Percentiles rank a stretch among this genome's conserved stretches.
phyloP scores from a whole-genome alignment of 2,888 invertebrate genomes.

The Chloroclysta siterata region DNA sequence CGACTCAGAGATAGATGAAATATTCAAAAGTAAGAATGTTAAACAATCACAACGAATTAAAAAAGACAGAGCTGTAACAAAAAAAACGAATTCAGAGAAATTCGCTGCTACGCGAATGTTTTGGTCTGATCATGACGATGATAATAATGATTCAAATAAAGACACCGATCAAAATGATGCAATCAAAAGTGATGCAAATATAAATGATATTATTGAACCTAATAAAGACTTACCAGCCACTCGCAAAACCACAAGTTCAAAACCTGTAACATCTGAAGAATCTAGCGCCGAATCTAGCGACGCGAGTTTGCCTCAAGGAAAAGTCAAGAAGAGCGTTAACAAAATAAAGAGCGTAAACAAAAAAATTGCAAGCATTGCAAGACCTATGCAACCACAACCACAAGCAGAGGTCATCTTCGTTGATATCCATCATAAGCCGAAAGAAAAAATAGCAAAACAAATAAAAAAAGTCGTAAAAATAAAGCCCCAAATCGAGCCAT shows the following conservation, averaged over 20 bases:
- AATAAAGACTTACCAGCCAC: background rate
- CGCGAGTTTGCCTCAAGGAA: constrained; percentile 1
- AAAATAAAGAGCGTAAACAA: constrained; percentile 19
- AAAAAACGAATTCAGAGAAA: constrained; percentile 8
- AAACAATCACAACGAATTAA: constrained; percentile 12
- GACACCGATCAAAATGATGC: constrained; percentile 8
- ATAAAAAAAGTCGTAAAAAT: background rate
- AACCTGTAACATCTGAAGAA: constrained; percentile 6
- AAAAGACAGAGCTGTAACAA: background rate
- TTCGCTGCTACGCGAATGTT: constrained; percentile 52
- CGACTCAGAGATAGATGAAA: constrained; percentile 46
- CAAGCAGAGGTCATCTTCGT: constrained; percentile 37
- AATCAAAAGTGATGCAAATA: constrained; percentile 1
- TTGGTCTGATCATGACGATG: constrained; percentile 41
- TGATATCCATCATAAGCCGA: constrained; percentile 34
- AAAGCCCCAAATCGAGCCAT: background rate
- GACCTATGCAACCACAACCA: constrained; percentile 8
- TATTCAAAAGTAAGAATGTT: constrained; percentile 28
- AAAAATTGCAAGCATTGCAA: constrained; percentile 4
- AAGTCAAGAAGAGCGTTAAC: constrained; percentile 12
- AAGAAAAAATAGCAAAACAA: background rate
- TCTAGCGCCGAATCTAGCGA: constrained; percentile 19
- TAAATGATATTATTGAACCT: constrained; percentile 2
- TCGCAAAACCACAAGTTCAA: constrained; percentile 10
- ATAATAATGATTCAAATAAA: background rate